Evolutionary conservation across 2,113 vertebrate species (phyloP).

Genomic region (Litocranius walleri): DNA sequence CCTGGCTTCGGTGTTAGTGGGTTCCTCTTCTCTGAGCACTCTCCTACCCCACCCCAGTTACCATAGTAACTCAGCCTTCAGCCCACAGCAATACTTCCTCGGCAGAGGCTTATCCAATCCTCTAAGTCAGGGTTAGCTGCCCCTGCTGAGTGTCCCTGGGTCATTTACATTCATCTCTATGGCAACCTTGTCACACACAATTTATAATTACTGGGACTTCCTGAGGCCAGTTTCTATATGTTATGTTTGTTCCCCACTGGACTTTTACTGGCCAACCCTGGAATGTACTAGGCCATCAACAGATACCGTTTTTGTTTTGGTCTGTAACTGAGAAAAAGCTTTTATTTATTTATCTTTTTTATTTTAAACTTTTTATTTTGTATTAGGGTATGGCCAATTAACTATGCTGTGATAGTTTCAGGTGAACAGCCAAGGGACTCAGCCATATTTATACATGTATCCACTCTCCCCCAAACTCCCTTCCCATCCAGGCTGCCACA

Average conservation of each 20-base stretch:
- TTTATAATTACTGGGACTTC: neutral
- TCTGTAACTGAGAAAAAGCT: neutral
- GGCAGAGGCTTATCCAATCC: neutral
- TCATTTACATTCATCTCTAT: neutral
- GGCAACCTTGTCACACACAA: neutral
- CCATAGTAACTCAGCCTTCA: no score
- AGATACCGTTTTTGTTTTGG: neutral
- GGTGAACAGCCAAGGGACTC: neutral
- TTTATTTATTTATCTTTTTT: neutral
- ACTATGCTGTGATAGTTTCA: neutral
- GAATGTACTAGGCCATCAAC: neutral
- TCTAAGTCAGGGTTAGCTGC: neutral
- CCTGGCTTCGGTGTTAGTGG: neutral
- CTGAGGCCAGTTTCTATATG: neutral
- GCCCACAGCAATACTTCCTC: neutral
- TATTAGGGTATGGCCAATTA: neutral
- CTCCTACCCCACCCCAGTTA: neutral
- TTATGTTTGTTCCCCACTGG: neutral
- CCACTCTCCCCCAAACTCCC: neutral
- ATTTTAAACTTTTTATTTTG: neutral
- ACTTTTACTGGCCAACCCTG: neutral
- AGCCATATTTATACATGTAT: neutral
- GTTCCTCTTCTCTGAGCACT: neutral
- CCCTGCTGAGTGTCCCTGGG: neutral
- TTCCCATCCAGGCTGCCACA: neutral